Percentiles rank a stretch among this genome's conserved stretches.
These are phyloP conservation scores for Heterodera filipjevi DNA, from an alignment of 2,888 invertebrate species.

Conservation along the genomic window DNA sequence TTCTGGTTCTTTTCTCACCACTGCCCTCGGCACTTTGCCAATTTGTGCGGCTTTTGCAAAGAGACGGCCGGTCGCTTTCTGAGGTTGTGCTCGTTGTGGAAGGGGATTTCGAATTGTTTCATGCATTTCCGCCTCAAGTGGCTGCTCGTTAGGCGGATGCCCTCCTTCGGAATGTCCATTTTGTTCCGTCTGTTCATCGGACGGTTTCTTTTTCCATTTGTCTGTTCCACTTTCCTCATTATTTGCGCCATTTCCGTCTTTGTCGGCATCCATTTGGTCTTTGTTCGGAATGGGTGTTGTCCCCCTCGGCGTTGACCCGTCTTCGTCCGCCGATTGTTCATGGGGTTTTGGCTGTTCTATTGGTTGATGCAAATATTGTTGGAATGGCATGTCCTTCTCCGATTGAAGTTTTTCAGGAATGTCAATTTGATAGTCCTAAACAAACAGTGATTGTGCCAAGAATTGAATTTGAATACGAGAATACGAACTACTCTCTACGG, in stretches of 20 bases:
- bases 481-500: no score
- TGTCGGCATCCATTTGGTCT: neutral
- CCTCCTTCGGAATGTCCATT: neutral
- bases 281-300: neutral
- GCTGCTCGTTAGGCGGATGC: neutral
- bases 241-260: no score
- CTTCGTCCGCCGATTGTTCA: neutral
- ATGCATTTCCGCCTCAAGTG: neutral
- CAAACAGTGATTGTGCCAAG: no score
- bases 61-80: neutral
- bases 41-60: slow-evolving; percentile 16
- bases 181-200: neutral
- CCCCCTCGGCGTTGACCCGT: neutral
- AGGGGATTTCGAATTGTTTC: neutral
- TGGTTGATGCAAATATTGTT: neutral
- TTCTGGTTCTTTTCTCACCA: neutral
- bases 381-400: neutral
- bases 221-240: no score
- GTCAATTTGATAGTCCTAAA: no score
- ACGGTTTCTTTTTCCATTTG: neutral
- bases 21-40: slow-evolving; percentile 11
- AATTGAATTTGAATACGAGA: no score
- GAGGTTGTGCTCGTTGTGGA: neutral
- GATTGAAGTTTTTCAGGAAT: neutral
- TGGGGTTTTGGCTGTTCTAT: neutral